phyloP scores from a whole-genome alignment of 1,140 invertebrate species.

The Phortica variegata region DNA sequence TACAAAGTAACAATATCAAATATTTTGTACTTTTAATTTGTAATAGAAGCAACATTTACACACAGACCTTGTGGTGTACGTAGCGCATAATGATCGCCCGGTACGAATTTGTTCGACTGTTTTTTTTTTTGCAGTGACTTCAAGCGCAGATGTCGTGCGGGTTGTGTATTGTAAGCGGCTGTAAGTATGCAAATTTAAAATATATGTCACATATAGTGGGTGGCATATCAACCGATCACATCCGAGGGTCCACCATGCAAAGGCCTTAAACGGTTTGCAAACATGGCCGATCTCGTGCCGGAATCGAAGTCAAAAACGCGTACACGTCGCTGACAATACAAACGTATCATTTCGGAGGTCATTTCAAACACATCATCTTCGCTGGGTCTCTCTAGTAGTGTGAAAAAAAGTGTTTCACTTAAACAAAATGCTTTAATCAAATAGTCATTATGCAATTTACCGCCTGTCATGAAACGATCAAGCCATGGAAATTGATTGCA shows the following conservation, averaged over 20 bases:
- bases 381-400: conserved; percentile 29
- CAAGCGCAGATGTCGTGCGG: conserved; percentile 29
- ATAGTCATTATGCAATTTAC: conserved; percentile 41
- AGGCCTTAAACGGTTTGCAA: conserved; percentile 35
- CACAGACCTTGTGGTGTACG: conserved; percentile 43
- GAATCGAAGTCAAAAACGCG: conserved; percentile 42
- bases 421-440: conserved; percentile 29
- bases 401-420: conserved; percentile 26
- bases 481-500: conserved; percentile 55
- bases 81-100: conserved; percentile 45
- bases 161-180: conserved; percentile 28
- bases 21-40: neutral
- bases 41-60: neutral
- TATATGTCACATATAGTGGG: no score
- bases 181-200: no score
- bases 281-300: conserved; percentile 37
- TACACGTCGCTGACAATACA: conserved; percentile 41
- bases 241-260: conserved; percentile 38
- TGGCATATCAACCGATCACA: conserved; percentile 26
- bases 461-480: conserved; percentile 48
- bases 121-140: conserved; percentile 15
- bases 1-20: conserved; percentile 6
- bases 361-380: conserved; percentile 41
- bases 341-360: conserved; percentile 37
- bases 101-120: conserved; percentile 25